Evolutionary conservation across 2,797 vertebrate genomes (phyloP).

Genomic region (Pteronotus mesoamericanus): DNA sequence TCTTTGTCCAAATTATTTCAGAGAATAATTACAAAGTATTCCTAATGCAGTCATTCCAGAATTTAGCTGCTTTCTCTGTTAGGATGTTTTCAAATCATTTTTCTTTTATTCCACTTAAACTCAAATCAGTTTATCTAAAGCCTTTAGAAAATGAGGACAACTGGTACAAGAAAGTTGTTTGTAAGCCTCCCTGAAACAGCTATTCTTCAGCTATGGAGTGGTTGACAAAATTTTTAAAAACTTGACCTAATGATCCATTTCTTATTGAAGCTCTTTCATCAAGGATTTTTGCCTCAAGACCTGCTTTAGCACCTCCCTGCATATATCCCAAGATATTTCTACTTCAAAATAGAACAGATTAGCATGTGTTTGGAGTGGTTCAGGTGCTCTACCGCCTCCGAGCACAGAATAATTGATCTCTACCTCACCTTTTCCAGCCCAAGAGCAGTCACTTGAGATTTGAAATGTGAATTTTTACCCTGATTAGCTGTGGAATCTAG

Average conservation of each 20-base stretch:
- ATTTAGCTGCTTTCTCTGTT: not conserved
- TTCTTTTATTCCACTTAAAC: conserved; percentile 1
- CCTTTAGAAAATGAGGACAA: not conserved
- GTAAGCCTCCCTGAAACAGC: not conserved
- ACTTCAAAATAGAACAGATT: not conserved
- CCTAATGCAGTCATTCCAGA: not conserved
- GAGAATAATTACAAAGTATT: not conserved
- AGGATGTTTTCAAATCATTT: not conserved
- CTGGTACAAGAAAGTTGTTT: not conserved
- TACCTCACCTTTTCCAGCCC: not conserved
- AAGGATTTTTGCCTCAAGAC: not conserved
- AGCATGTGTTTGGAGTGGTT: not conserved
- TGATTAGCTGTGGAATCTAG: not conserved
- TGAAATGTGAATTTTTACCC: conserved; percentile 29
- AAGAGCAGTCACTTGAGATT: conserved; percentile 13
- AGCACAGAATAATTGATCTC: not conserved
- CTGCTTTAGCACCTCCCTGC: not conserved
- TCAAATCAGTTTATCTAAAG: not conserved
- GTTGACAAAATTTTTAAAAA: conserved; percentile 4
- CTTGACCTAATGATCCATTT: conserved; percentile 42
- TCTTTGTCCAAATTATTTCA: not conserved
- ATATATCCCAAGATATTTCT: not conserved
- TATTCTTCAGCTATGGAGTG: not conserved
- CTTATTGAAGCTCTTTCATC: conserved; percentile 24
- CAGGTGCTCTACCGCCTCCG: not conserved